Percentiles rank a stretch among this genome's conserved stretches.
phyloP scores from a whole-genome alignment of 2,113 vertebrate species.

The Cebus imitator region DNA sequence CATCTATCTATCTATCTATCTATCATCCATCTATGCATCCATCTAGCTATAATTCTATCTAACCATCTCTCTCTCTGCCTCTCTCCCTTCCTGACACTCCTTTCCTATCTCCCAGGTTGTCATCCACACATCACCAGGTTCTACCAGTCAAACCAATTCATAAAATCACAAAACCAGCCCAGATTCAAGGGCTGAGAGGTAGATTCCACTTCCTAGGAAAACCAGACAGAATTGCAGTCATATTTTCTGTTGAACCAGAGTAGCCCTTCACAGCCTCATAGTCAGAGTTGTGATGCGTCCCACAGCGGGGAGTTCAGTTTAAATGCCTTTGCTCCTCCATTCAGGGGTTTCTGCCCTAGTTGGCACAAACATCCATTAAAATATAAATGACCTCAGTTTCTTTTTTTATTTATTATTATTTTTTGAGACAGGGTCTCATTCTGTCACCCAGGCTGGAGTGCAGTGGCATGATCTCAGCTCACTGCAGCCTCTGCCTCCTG shows the following conservation, averaged over 20 bases:
- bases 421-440: no score
- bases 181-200: not conserved
- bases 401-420: no score
- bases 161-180: not conserved
- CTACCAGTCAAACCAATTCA: not conserved
- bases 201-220: not conserved
- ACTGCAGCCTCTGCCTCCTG: no score
- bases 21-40: not conserved
- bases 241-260: not conserved
- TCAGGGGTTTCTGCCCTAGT: not conserved
- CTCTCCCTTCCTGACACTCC: not conserved
- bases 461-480: no score
- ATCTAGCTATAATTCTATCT: not conserved
- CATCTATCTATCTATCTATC: no score
- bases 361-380: not conserved
- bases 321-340: not conserved
- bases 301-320: not conserved
- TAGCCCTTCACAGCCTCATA: not conserved
- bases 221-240: not conserved
- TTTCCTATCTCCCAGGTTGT: not conserved
- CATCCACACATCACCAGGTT: not conserved
- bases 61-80: not conserved
- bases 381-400: not conserved
- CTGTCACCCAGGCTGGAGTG: no score
- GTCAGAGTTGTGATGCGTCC: not conserved